Evolutionary conservation across 2,888 invertebrate genomes (phyloP), one percentile per base, ranked within the genome.

Genomic region (Hypomecis punctinalis): DNA sequence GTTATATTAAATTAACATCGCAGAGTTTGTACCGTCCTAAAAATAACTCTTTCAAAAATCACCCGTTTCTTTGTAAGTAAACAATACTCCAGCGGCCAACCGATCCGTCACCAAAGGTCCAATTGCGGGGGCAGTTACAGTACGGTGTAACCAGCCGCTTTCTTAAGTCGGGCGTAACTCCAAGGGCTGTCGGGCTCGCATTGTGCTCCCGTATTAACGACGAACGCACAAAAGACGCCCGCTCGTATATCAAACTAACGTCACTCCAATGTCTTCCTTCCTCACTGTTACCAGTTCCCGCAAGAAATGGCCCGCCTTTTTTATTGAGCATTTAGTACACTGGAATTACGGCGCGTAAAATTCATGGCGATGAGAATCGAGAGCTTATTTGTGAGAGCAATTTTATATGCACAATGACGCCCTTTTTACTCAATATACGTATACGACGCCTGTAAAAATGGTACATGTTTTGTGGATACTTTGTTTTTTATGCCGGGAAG

Each of bases 201-300:
- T 92, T 91, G 91, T 91, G 84, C 76, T 79, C 83, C 74, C 78
- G 86, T 87, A 91, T 90, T 92, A 91, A 89, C 90, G 90, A 86
- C 83, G 81, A 82, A 84, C 87, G 84, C 88, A 92, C 91, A 92
- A 92, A 90, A 88, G 91, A 81, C 82, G 80, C 76, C 73, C 79
- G 87, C 83, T 90, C 92, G 83, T 93, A 91, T 90, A 92, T 93
- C 92, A 93, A 90, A 91, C 91, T 89, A 90, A 90, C 90, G 91
- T 91, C 92, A 90, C 87, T 88, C 86, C 86, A 85, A 89, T 86
- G 91, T 91, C 92, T 92, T 92, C 91, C 91, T 91, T 91, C 91
- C 91, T 90, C 83, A 83, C 77, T 78, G 85, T 81, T 83, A 87
- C 86, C 86, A 83, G 82, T 81, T 76, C 79, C 82, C 78, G 80